phyloP scores from a whole-genome alignment of 2,797 vertebrate genomes.

The Spondyliosoma cantharus region DNA sequence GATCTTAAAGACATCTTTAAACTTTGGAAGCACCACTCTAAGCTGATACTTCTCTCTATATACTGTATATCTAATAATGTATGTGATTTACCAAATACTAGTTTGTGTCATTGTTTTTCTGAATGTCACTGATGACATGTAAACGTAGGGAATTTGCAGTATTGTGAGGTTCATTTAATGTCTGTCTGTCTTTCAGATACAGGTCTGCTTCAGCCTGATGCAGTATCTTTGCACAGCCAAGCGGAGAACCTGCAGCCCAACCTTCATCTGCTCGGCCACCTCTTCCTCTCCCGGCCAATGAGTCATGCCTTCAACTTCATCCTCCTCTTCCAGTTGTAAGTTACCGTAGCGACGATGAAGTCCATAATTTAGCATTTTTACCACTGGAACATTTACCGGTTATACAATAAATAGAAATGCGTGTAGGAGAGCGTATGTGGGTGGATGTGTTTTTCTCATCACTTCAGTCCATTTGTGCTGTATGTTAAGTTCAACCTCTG shows the following conservation, averaged over 20 bases:
- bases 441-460: constrained; percentile 5
- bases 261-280: constrained; percentile 77
- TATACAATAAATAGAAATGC: background rate
- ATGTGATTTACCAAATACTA: too few species aligned
- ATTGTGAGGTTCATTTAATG: background rate
- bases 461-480: background rate
- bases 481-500: background rate
- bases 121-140: background rate
- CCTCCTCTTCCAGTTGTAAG: constrained; percentile 85
- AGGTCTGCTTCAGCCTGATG: constrained; percentile 70
- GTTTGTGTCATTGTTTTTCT: background rate
- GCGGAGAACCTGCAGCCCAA: constrained; percentile 74
- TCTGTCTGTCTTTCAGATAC: constrained; percentile 66
- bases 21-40: background rate
- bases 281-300: constrained; percentile 81
- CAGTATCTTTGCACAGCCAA: constrained; percentile 33
- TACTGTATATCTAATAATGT: too few species aligned
- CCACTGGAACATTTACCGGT: constrained; percentile 13
- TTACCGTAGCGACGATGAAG: constrained; percentile 32
- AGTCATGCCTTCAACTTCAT: constrained; percentile 80
- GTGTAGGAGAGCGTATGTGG: constrained; percentile 14
- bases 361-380: constrained; percentile 6
- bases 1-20: too few species aligned
- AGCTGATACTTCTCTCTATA: background rate
- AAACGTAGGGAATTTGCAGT: background rate